These are phyloP conservation scores for Drosophila mayaguana DNA, from an alignment of 2,888 invertebrate species.

Conservation along the genomic window DNA sequence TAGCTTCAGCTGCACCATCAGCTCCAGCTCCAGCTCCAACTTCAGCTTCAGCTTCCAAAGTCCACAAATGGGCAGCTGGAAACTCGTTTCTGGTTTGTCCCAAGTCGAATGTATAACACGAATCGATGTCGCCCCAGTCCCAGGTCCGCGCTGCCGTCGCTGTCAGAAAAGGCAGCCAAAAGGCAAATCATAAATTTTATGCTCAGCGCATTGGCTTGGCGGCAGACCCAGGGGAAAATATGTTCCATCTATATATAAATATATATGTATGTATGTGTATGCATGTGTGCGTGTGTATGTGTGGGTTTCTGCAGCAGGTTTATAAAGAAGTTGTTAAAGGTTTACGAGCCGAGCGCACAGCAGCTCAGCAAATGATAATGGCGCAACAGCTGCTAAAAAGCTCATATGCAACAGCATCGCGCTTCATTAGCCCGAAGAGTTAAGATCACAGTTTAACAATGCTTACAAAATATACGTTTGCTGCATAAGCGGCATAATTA, in stretches of 20 bases:
- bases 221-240: conserved; percentile 35
- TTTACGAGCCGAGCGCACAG: conserved; percentile 48
- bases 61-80: conserved; percentile 64
- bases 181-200: conserved; percentile 80
- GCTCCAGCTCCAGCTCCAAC: not conserved
- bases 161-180: conserved; percentile 61
- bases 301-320: conserved; percentile 49
- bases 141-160: conserved; percentile 32
- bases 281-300: conserved; percentile 11
- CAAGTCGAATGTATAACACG: conserved; percentile 58
- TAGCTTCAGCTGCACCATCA: not conserved
- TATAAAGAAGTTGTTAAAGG: conserved; percentile 66
- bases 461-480: conserved; percentile 26
- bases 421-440: conserved; percentile 49
- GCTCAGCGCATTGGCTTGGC: conserved; percentile 52
- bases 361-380: conserved; percentile 53
- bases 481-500: conserved; percentile 18
- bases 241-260: conserved; percentile 12
- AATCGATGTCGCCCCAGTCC: conserved; percentile 63
- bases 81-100: conserved; percentile 66
- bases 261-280: conserved; percentile 1
- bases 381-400: conserved; percentile 57
- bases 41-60: conserved; percentile 51
- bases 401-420: conserved; percentile 10
- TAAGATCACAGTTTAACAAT: conserved; percentile 45